phyloP scores from a whole-genome alignment of 2,113 vertebrate genomes.

The Symphodus melops region DNA sequence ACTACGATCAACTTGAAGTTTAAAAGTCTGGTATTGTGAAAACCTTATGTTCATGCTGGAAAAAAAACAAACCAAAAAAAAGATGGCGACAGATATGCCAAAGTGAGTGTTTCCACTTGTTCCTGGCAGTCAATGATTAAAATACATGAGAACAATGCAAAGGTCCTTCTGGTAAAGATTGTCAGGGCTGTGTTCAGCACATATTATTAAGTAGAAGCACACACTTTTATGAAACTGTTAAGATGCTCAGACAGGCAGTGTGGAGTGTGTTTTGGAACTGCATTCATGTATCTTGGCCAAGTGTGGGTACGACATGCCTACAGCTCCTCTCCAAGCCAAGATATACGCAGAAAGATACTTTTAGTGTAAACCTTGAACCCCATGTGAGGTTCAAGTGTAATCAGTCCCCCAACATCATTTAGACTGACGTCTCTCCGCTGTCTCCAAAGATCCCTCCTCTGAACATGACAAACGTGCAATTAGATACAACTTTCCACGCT shows the following conservation, averaged over 20 bases:
- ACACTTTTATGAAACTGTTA: slow-evolving; percentile 21
- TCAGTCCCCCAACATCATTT: slow-evolving; percentile 29
- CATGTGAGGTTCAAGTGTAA: slow-evolving; percentile 26
- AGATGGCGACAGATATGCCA: too few relatives aligned
- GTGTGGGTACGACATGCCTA: slow-evolving; percentile 41
- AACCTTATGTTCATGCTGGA: too few relatives aligned
- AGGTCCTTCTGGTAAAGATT: not conserved
- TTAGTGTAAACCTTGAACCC: slow-evolving; percentile 13
- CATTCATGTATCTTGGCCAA: slow-evolving; percentile 59
- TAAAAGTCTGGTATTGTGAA: too few relatives aligned
- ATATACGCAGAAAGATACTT: slow-evolving; percentile 34
- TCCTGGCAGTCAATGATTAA: not conserved
- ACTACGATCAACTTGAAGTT: too few relatives aligned
- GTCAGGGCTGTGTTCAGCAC: slow-evolving; percentile 1
- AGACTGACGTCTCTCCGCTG: slow-evolving; percentile 7
- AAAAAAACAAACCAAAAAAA: too few relatives aligned
- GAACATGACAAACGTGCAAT: slow-evolving; percentile 20
- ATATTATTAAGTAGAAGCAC: not conserved
- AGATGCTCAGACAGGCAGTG: slow-evolving; percentile 15
- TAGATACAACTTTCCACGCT: slow-evolving; percentile 28
- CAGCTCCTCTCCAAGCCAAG: slow-evolving; percentile 29
- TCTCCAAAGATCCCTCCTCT: not conserved
- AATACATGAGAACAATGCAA: not conserved
- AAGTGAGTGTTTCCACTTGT: too few relatives aligned
- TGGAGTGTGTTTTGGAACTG: slow-evolving; percentile 67